These are phyloP conservation scores for Amaurobius ferox DNA, from an alignment of 2,888 invertebrate species.

Conservation along the genomic window DNA sequence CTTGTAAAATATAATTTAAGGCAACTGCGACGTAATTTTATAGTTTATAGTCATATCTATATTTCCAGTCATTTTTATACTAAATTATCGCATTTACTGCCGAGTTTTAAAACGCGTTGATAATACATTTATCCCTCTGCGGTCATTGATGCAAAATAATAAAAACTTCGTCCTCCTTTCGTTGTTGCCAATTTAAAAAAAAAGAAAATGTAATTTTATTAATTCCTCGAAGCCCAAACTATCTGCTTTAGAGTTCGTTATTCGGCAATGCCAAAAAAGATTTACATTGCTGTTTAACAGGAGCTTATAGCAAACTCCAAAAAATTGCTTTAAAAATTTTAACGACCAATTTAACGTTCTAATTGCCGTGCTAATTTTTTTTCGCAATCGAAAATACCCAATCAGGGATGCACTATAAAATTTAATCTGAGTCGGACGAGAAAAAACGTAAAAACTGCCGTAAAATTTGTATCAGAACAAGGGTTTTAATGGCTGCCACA, in stretches of 20 bases:
- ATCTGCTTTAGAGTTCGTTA: too few relatives aligned
- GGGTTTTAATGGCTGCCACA: slow-evolving; percentile 34
- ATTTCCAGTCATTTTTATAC: too few relatives aligned
- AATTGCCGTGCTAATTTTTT: slow-evolving; percentile 33
- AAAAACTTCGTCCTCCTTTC: not conserved
- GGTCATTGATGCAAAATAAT: not conserved
- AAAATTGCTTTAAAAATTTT: slow-evolving; percentile 14
- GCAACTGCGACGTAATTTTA: too few relatives aligned
- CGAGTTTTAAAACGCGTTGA: too few relatives aligned
- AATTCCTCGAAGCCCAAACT: not conserved
- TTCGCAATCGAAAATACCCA: slow-evolving; percentile 23
- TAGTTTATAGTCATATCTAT: too few relatives aligned
- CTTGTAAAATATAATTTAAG: too few relatives aligned
- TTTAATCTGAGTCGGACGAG: not conserved
- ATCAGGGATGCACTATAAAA: slow-evolving; percentile 24
- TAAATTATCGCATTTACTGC: too few relatives aligned
- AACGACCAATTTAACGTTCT: slow-evolving; percentile 53
- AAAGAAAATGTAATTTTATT: too few relatives aligned
- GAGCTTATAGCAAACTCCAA: not conserved
- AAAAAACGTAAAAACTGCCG: slow-evolving; percentile 9
- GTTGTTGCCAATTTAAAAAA: not conserved
- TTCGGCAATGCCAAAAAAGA: too few relatives aligned
- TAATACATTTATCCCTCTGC: not conserved
- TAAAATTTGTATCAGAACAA: slow-evolving; percentile 27
- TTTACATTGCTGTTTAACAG: not conserved